Percentiles rank a stretch among this genome's conserved stretches.
Evolutionary conservation across 2,888 invertebrate species (phyloP).

Genomic region (Isoperla grammatica): DNA sequence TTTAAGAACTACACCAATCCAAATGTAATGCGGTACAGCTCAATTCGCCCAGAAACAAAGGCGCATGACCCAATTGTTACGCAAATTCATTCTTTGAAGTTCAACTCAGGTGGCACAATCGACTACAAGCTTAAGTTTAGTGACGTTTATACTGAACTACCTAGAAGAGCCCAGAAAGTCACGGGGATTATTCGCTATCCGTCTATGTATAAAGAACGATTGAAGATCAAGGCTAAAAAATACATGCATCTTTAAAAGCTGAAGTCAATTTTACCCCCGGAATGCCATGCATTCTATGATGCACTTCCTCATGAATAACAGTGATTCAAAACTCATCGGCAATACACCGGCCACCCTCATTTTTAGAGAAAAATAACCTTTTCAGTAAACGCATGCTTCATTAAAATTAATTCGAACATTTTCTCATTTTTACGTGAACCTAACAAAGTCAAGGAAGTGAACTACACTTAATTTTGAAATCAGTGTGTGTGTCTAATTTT

Average conservation of each 20-base stretch:
- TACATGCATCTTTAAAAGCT: slow-evolving; percentile 29
- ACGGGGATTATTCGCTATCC: slow-evolving; percentile 8
- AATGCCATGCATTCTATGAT: slow-evolving; percentile 30
- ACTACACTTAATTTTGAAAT: neutral
- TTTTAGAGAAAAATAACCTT: neutral
- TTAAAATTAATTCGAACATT: neutral
- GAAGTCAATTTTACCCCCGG: slow-evolving; percentile 23
- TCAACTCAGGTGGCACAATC: slow-evolving; percentile 21
- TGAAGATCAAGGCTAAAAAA: slow-evolving; percentile 24
- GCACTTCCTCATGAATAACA: slow-evolving; percentile 22
- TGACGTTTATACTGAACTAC: neutral
- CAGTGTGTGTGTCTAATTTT: neutral
- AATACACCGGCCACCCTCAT: too few species aligned
- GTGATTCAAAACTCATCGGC: too few species aligned
- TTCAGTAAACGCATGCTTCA: too few species aligned
- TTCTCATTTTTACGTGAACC: neutral
- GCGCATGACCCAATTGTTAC: slow-evolving; percentile 31
- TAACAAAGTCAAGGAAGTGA: neutral
- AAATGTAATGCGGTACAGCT: slow-evolving; percentile 20
- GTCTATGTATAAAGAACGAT: neutral
- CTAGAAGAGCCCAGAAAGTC: neutral
- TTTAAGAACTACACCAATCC: slow-evolving; percentile 20
- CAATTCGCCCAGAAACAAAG: slow-evolving; percentile 33
- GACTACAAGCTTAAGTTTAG: slow-evolving; percentile 25
- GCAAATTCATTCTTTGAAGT: slow-evolving; percentile 29